Conservation (phyloP, 2,113 vertebrate species). For the Chaetops frenatus region DNA sequence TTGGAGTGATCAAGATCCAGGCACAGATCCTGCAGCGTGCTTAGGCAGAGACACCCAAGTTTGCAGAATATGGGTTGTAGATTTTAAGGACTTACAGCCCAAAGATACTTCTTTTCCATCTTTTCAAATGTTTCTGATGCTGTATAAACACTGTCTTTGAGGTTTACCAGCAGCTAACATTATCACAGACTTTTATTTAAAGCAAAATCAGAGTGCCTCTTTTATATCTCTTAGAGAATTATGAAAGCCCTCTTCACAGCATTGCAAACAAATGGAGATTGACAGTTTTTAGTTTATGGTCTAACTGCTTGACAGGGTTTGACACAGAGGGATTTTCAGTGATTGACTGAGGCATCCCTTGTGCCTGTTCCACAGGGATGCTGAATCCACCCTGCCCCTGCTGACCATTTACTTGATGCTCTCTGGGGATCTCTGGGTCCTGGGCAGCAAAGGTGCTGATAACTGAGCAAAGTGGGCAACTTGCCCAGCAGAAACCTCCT, state of each 20-base stretch:
- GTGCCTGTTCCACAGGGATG: not conserved
- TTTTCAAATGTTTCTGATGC: not conserved
- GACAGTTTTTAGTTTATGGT: slow-evolving; percentile 17
- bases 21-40: not conserved
- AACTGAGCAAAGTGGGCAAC: not conserved
- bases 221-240: not conserved
- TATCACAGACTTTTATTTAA: not conserved
- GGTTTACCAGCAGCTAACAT: not conserved
- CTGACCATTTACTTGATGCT: not conserved
- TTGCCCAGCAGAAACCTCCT: not conserved
- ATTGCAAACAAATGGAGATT: slow-evolving; percentile 12
- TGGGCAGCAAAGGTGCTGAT: not conserved
- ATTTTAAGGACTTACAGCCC: not conserved
- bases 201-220: not conserved
- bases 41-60: not conserved
- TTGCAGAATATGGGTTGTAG: not conserved
- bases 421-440: not conserved
- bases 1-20: not conserved
- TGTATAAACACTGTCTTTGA: not conserved
- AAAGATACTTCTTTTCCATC: not conserved
- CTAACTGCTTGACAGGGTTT: slow-evolving; percentile 13
- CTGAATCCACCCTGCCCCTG: not conserved
- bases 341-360: not conserved
- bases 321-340: not conserved
- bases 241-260: not conserved